Evolutionary conservation across 1,140 invertebrate genomes (phyloP), one percentile per base, ranked within the genome.

Genomic region (Drosophila sp.): DNA sequence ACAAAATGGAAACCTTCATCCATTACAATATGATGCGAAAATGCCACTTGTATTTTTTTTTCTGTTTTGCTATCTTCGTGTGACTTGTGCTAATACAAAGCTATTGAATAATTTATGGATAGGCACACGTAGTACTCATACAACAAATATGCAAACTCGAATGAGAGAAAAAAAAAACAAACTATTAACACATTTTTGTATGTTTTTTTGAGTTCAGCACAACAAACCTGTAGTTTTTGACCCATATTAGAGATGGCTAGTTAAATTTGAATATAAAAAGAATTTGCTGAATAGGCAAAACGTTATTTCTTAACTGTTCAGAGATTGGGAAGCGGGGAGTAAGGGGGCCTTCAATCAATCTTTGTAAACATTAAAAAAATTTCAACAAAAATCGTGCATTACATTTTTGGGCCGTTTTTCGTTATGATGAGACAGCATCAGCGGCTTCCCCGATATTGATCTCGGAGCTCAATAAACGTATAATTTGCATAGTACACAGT

Each of bases 181-280:
- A 72, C 70, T 72, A 89, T 87, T 89, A 89, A 83, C 84, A 83
- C 73, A 83, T 78, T 63, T 76, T 67, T 27, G 13, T 29, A 6
- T 53, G 7, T 77, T 82, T 83, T 18, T 21, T 56, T 41, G 53
- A 38, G 53, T 53, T 75, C 45, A 70, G 66, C 50, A 43, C 36
- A 59, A 69, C 48, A 80, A 89, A 89, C 83, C 83, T 89, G 83
- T 89, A 89, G 80, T 72, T 54, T 89, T 89, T 89, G 83, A 89
- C 83, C 83, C 76, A 89, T 89, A 89, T 89, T 89, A 64, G 62
- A 80, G 72, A 51, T 54, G 50, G 21, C 65, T 56, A 65, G 53
- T 70, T 59, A 64, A 82, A 87, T 86, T 86, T 86, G 71, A 87
- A 87, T 87, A 83, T 78, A 46, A 89, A 87, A 76, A 79, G 78